Percentiles rank a stretch among this genome's conserved stretches.
phyloP scores from a whole-genome alignment of 2,113 vertebrate species.

The Cariama cristata region DNA sequence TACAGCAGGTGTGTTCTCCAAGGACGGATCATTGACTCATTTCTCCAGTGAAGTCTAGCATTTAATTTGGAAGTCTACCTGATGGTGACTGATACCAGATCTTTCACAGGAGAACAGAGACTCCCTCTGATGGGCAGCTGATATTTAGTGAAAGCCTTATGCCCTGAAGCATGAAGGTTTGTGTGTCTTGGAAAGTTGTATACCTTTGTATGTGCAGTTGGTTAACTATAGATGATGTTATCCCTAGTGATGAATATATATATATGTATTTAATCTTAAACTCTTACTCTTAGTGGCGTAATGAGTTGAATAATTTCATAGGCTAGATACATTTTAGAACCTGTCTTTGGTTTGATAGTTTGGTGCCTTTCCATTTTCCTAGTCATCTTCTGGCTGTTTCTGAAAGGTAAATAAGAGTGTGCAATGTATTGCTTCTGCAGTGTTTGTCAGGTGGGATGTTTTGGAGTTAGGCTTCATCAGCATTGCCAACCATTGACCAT shows the following conservation, averaged over 20 bases:
- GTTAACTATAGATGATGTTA: background rate
- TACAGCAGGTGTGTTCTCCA: background rate
- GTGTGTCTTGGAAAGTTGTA: background rate
- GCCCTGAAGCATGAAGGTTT: background rate
- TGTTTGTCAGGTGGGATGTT: background rate
- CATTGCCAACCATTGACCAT: background rate
- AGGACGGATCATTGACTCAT: background rate
- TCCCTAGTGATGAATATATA: background rate
- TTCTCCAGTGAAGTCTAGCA: background rate
- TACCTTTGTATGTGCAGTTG: background rate
- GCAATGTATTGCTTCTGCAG: accelerated
- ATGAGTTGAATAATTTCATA: background rate
- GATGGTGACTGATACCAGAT: background rate
- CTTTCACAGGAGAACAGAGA: background rate
- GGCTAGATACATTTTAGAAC: background rate
- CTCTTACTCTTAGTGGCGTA: background rate
- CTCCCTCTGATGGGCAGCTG: background rate
- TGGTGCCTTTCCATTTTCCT: background rate
- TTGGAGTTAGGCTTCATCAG: background rate
- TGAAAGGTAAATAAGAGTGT: background rate
- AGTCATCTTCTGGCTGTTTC: background rate
- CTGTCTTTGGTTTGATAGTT: background rate
- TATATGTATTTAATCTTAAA: background rate
- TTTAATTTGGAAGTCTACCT: background rate
- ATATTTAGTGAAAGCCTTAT: background rate